Percentiles rank a stretch among this genome's conserved stretches.
Evolutionary conservation across 1,140 invertebrate species (phyloP).

Genomic region (Cydia splendana): DNA sequence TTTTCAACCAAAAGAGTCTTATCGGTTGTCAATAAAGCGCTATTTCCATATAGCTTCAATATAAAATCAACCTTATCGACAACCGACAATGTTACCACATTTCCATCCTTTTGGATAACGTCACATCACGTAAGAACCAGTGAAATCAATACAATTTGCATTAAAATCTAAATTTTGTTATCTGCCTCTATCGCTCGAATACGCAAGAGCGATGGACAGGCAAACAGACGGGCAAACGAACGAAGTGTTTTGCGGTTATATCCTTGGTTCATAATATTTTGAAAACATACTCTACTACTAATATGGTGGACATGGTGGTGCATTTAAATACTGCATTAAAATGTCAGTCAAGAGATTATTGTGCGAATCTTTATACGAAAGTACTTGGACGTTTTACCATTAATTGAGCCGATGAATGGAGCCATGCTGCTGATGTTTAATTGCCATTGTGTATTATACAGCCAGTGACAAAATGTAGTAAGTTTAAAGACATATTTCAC

Average conservation of each 20-base stretch:
- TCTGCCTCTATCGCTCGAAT: too few species aligned
- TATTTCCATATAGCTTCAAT: too few species aligned
- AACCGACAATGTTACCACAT: too few species aligned
- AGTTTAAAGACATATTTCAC: neutral
- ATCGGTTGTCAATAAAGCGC: too few species aligned
- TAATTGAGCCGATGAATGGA: neutral
- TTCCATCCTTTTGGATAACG: too few species aligned
- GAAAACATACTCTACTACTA: too few species aligned
- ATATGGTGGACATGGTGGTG: neutral
- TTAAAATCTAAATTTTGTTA: too few species aligned
- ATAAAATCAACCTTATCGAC: too few species aligned
- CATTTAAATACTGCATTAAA: neutral
- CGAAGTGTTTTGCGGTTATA: too few species aligned
- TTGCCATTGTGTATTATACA: neutral
- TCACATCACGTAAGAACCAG: neutral
- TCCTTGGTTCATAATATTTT: neutral
- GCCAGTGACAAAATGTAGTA: neutral
- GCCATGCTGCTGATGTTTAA: neutral
- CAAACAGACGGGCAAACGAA: too few species aligned
- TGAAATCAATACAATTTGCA: neutral
- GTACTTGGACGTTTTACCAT: neutral
- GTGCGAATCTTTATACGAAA: constrained; percentile 49
- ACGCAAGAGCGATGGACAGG: too few species aligned
- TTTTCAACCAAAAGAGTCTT: too few species aligned
- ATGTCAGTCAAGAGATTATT: constrained; percentile 45